These are phyloP conservation scores for Atrichornis clamosus DNA, from an alignment of 2,113 vertebrate genomes.

Conservation along the genomic window DNA sequence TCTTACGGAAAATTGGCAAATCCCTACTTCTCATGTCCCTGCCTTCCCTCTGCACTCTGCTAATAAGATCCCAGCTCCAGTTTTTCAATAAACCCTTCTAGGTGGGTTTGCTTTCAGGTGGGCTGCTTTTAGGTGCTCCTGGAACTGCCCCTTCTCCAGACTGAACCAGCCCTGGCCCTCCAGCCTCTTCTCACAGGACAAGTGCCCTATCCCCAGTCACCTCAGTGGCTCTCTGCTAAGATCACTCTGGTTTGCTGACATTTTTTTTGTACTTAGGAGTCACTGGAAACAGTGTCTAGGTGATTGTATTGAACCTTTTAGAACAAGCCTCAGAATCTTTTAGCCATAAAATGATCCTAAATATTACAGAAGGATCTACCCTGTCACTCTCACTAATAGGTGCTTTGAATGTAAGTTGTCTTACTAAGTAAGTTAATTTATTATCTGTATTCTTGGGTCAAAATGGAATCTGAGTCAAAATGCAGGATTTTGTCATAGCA, in stretches of 20 bases:
- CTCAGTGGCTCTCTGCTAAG: not conserved
- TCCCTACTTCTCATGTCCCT: accelerated
- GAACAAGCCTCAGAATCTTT: not conserved
- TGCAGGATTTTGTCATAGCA: not conserved
- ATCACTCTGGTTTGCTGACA: not conserved
- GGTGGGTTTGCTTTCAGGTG: too few species aligned
- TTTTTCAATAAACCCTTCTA: accelerated
- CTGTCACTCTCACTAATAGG: not conserved
- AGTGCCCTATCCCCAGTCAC: too few species aligned
- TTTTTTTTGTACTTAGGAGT: not conserved
- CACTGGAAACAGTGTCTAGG: not conserved
- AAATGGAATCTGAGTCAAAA: not conserved
- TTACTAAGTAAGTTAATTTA: not conserved
- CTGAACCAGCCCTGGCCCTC: not conserved
- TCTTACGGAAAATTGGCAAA: not conserved
- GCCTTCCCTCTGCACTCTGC: accelerated
- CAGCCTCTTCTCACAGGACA: not conserved
- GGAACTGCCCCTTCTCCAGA: not conserved
- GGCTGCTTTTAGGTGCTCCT: not conserved
- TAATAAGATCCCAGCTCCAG: accelerated
- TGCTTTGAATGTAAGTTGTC: not conserved
- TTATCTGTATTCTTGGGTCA: not conserved
- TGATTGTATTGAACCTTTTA: not conserved
- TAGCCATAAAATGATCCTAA: not conserved
- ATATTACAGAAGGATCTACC: not conserved